These are phyloP conservation scores for Caenorhabditis inopinata DNA, from an alignment of 1,140 invertebrate genomes.

Conservation along the genomic window DNA sequence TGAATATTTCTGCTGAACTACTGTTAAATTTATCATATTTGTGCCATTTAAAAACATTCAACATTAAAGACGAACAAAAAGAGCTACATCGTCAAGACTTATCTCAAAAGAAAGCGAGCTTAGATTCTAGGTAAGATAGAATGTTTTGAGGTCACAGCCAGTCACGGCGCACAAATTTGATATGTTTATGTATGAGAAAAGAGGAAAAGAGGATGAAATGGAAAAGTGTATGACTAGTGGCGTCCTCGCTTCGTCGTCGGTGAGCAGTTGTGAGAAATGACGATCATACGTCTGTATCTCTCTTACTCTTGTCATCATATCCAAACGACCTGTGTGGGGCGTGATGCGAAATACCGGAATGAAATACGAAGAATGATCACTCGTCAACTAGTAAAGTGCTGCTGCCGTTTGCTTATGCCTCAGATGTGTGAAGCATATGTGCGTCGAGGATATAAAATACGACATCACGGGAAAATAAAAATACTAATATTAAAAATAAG, in stretches of 20 bases:
- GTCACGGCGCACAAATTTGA: not conserved
- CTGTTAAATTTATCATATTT: no score
- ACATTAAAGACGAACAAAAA: no score
- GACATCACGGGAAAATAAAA: not conserved
- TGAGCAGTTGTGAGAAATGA: not conserved
- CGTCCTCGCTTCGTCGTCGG: not conserved
- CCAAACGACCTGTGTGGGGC: conserved; percentile 21
- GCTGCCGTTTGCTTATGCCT: no score
- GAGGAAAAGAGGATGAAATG: not conserved
- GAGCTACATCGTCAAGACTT: no score
- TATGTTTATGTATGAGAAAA: not conserved
- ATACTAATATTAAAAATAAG: no score
- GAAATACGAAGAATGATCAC: conserved; percentile 18
- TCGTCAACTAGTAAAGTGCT: conserved; percentile 24
- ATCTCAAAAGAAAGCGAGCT: no score
- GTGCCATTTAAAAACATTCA: no score
- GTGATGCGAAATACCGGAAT: conserved; percentile 17
- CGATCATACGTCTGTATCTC: not conserved
- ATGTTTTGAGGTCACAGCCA: conserved; percentile 15
- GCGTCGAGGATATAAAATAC: not conserved
- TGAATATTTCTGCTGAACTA: no score
- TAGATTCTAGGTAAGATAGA: conserved; percentile 18
- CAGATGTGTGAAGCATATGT: not conserved
- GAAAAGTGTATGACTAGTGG: conserved; percentile 23
- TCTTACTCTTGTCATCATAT: conserved; percentile 20